Evolutionary conservation across 2,797 vertebrate species (phyloP), one percentile per base, ranked within the genome.

Genomic region (Phyllotis vaccarum): DNA sequence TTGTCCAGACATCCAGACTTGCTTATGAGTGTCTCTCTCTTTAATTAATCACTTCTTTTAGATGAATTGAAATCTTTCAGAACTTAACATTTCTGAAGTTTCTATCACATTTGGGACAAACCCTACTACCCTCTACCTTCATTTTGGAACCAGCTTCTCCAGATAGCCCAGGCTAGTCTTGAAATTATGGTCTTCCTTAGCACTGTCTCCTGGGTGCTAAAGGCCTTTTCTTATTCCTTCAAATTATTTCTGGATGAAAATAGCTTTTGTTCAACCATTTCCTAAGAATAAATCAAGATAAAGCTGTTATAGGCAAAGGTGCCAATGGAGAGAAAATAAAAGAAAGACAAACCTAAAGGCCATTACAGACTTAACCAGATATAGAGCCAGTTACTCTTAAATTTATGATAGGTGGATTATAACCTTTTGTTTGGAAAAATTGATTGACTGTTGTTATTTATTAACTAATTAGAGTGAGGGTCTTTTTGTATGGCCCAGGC

Each of bases 11-110:
- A 27, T 49, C 40, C 54, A 86, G n/a, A 74, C 34, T 72, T 74
- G 66, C 56, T 76, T 83, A 16, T 54, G 13, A 21, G 21, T 72
- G 21, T 80, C 37, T 8, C 24, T 72, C 8, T 72, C 19, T 22
- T 52, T 72, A 88, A 82, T 79, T 89, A 86, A 54, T 90, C 10
- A 7, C 58, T 92, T 89, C n/a, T 79, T 79, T 85, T 43, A 78
- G 64, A 64, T 64, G 17, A 70, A 49, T 37, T 81, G 16, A 58
- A 17, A 68, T 21, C 46, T 22, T 92, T 72, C 31, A 22, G 14
- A 13, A 64, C 16, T 54, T 46, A 68, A 68, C 11, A 56, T 17
- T 58, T 92, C 5, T 3, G 3, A 64, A 93, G 62, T 4, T 49
- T 46, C 27, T 89, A 8, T 22, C 27, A 68, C 60, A 75, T 49